phyloP scores from a whole-genome alignment of 2,113 vertebrate genomes.

The Scalopus aquaticus region DNA sequence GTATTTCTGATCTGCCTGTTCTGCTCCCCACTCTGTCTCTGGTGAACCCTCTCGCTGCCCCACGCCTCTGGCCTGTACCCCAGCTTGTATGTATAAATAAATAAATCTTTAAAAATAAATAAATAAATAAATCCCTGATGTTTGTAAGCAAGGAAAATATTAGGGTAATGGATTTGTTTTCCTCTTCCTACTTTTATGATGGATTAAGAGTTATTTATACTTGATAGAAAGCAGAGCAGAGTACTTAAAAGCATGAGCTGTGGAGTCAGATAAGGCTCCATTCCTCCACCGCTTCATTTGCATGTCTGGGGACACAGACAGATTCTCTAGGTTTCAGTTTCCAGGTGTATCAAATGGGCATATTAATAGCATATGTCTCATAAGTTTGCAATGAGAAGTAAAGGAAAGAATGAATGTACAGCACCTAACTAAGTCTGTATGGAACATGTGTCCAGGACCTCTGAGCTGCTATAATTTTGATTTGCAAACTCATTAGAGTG shows the following conservation, averaged over 20 bases:
- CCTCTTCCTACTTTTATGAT: background rate
- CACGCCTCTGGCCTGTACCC: no score
- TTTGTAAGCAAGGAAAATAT: background rate
- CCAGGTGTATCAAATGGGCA: background rate
- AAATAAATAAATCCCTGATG: background rate
- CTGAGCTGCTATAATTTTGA: background rate
- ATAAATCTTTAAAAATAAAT: no score
- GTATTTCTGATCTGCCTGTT: no score
- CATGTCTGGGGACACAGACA: background rate
- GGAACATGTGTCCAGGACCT: background rate
- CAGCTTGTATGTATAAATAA: no score
- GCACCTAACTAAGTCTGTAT: accelerated
- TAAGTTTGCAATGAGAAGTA: background rate
- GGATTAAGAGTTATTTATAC: background rate
- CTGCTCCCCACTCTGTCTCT: no score
- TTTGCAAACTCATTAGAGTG: background rate
- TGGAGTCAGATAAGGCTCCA: background rate
- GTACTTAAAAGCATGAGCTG: background rate
- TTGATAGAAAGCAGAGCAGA: background rate
- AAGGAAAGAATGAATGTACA: background rate
- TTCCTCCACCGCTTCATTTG: background rate
- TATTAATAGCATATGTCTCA: background rate
- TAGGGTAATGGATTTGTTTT: background rate
- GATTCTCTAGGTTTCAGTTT: background rate
- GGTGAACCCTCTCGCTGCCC: no score